A percentile compares a stretch with the other conserved stretches of the same genome.
phyloP scores from a whole-genome alignment of 2,797 vertebrate genomes.

The Tolypeutes matacus region DNA sequence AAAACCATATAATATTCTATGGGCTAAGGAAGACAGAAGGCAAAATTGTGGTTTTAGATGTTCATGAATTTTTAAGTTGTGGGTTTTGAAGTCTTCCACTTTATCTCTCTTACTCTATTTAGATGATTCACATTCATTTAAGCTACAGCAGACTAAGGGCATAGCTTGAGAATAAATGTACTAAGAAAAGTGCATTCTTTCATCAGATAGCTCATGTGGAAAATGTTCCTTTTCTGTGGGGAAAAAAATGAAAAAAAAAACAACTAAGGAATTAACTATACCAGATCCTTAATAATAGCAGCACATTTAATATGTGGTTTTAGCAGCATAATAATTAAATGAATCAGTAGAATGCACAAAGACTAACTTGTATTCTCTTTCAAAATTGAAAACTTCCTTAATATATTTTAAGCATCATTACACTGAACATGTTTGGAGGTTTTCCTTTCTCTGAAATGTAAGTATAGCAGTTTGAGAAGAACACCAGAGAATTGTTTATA shows the following conservation, averaged over 20 bases:
- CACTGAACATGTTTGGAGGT: background rate
- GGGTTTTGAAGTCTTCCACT: conserved; percentile 7
- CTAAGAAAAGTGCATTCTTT: conserved; percentile 1
- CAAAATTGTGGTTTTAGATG: conserved; percentile 5
- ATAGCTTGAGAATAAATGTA: background rate
- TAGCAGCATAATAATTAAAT: conserved; percentile 23
- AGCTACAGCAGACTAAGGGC: background rate
- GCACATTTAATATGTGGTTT: background rate
- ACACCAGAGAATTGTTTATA: background rate
- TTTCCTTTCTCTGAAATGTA: background rate
- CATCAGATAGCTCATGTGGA: background rate
- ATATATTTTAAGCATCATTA: background rate
- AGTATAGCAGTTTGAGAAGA: conserved; percentile 10
- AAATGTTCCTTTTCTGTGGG: background rate
- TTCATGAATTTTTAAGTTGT: conserved; percentile 31
- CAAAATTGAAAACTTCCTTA: too few relatives aligned
- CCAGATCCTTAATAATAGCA: background rate
- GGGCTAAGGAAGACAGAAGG: background rate
- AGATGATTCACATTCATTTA: background rate
- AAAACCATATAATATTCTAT: background rate
- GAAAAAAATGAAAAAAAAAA: background rate
- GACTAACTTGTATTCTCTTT: background rate
- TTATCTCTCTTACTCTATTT: background rate
- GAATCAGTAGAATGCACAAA: conserved; percentile 4
- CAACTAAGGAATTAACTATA: background rate